phyloP scores from a whole-genome alignment of 2,888 invertebrate species.

The Noctua janthina region DNA sequence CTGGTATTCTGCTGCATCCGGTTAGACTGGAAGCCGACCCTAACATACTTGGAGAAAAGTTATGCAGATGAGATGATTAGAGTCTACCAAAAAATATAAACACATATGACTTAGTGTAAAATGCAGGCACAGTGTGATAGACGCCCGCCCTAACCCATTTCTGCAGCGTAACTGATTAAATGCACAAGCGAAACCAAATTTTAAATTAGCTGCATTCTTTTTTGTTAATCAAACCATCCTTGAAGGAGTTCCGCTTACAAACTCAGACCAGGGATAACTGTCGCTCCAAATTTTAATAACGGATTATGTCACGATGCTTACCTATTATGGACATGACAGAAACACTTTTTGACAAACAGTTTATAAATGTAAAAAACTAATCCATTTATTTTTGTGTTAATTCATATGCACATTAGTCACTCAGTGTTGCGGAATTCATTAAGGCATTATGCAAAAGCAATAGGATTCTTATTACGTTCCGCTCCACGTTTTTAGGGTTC shows the following conservation, averaged over 20 bases:
- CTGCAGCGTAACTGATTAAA: conserved; percentile 50
- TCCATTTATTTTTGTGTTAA: conserved; percentile 53
- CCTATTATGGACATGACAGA: conserved; percentile 58
- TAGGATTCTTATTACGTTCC: too few species aligned
- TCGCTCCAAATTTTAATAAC: conserved; percentile 62
- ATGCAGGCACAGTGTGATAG: conserved; percentile 44
- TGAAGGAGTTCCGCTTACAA: conserved; percentile 68
- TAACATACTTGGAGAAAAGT: not conserved
- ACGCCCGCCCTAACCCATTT: conserved; percentile 49
- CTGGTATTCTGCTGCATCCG: not conserved
- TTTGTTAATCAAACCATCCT: conserved; percentile 66
- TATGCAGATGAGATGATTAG: not conserved
- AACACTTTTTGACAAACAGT: conserved; percentile 47
- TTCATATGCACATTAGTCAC: conserved; percentile 36
- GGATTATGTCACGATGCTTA: conserved; percentile 61
- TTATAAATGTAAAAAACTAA: conserved; percentile 40
- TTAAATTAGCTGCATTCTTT: conserved; percentile 59
- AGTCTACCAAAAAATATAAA: not conserved
- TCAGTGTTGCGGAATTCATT: conserved; percentile 21
- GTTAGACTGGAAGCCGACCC: not conserved
- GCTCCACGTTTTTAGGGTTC: not conserved
- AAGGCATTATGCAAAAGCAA: not conserved
- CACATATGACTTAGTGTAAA: not conserved
- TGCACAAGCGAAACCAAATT: conserved; percentile 52
- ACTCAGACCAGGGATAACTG: conserved; percentile 61